Evolutionary conservation across 2,888 invertebrate species (phyloP).

Genomic region (Doris montereyensis): DNA sequence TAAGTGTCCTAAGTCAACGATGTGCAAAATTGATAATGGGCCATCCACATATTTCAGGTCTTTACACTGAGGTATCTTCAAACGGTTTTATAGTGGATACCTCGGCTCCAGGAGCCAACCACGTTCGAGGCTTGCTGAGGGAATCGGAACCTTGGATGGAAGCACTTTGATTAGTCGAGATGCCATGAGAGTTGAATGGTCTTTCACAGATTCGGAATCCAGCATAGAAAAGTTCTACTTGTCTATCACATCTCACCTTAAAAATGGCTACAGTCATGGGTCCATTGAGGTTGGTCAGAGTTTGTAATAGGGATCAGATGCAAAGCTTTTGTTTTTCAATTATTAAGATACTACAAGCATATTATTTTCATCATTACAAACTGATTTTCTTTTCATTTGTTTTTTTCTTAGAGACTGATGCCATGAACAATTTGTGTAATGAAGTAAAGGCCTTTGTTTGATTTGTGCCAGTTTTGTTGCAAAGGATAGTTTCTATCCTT

Average conservation of each 20-base stretch:
- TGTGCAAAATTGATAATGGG: too few relatives aligned
- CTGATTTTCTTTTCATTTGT: too few relatives aligned
- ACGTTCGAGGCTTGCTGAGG: conserved; percentile 27
- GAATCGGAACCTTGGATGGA: conserved; percentile 34
- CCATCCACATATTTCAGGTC: too few relatives aligned
- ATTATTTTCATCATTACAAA: not conserved
- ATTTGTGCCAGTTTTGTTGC: too few relatives aligned
- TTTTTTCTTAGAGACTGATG: too few relatives aligned
- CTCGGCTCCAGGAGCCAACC: conserved; percentile 43
- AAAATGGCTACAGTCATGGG: conserved; percentile 30
- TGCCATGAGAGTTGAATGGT: conserved; percentile 35
- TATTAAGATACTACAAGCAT: not conserved
- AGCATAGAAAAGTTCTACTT: conserved; percentile 34
- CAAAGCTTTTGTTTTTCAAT: not conserved
- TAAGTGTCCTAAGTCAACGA: too few relatives aligned
- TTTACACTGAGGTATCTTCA: conserved; percentile 44
- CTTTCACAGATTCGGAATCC: conserved; percentile 36
- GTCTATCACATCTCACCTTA: conserved; percentile 38
- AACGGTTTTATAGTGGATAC: conserved; percentile 50
- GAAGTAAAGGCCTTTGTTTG: too few relatives aligned
- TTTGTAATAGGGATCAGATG: not conserved
- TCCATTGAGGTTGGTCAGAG: conserved; percentile 19
- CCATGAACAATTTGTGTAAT: too few relatives aligned
- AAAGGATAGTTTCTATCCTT: too few relatives aligned
- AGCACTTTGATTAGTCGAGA: conserved; percentile 28